phyloP scores from a whole-genome alignment of 1,140 invertebrate species.

The Nomia melanderi region DNA sequence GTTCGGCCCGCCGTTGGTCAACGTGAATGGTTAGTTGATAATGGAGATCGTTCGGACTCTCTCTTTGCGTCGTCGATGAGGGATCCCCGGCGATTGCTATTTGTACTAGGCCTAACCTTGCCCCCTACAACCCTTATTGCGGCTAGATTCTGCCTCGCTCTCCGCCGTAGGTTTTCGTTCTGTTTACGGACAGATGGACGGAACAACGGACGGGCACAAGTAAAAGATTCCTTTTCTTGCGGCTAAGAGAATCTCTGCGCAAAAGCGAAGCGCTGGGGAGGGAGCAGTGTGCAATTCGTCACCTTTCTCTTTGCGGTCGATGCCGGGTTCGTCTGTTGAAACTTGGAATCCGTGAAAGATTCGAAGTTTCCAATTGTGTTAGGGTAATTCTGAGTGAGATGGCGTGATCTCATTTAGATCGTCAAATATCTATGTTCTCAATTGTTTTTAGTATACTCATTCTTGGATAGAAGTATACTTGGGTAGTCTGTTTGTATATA shows the following conservation, averaged over 20 bases:
- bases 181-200: conserved; percentile 65
- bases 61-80: no score
- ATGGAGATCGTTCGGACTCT: conserved; percentile 15
- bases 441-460: no score
- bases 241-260: conserved; percentile 38
- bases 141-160: conserved; percentile 31
- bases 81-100: no score
- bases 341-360: neutral
- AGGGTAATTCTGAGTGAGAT: no score
- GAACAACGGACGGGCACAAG: conserved; percentile 58
- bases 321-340: neutral
- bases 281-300: conserved; percentile 32
- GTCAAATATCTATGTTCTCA: no score
- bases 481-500: no score
- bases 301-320: conserved; percentile 1
- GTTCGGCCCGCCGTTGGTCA: conserved; percentile 79
- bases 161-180: conserved; percentile 56
- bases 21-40: conserved; percentile 80
- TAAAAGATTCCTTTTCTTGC: conserved; percentile 40
- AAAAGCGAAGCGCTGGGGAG: conserved; percentile 49
- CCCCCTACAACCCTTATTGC: conserved; percentile 35
- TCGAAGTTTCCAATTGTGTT: neutral
- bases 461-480: no score
- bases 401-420: no score
- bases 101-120: no score